phyloP scores from a whole-genome alignment of 2,113 vertebrate genomes.

The Actenoides lindsayi region DNA sequence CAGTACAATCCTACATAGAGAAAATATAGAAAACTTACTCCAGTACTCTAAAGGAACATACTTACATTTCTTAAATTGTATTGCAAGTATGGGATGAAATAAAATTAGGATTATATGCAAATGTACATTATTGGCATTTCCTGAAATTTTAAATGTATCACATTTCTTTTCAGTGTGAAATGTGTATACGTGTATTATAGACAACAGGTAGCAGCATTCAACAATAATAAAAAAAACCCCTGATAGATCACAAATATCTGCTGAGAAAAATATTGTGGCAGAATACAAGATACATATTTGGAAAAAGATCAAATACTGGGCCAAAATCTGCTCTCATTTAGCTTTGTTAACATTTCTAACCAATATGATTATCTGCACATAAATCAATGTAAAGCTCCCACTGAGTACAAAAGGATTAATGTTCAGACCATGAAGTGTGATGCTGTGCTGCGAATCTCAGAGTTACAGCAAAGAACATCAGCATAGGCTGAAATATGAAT shows the following conservation, averaged over 20 bases:
- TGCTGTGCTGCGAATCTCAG: neutral
- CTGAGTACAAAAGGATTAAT: neutral
- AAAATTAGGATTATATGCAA: neutral
- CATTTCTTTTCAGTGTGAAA: neutral
- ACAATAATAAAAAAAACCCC: neutral
- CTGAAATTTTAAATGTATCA: neutral
- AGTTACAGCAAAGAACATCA: rapidly evolving
- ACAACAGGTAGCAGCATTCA: neutral
- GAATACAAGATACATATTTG: neutral
- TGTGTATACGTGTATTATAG: neutral
- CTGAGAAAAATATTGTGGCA: neutral
- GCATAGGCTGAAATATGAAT: rapidly evolving
- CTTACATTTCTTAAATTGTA: neutral
- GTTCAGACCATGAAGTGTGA: neutral
- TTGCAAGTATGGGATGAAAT: neutral
- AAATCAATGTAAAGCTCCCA: neutral
- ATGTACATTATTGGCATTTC: neutral
- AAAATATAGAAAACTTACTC: neutral
- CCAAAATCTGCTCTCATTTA: neutral
- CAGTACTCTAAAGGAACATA: neutral
- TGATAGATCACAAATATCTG: neutral
- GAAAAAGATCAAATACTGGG: neutral
- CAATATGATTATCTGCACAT: neutral
- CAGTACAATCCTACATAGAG: neutral
- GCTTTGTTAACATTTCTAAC: neutral